These are phyloP conservation scores for Habropoda laboriosa DNA, from an alignment of 1,140 invertebrate species.

Conservation along the genomic window DNA sequence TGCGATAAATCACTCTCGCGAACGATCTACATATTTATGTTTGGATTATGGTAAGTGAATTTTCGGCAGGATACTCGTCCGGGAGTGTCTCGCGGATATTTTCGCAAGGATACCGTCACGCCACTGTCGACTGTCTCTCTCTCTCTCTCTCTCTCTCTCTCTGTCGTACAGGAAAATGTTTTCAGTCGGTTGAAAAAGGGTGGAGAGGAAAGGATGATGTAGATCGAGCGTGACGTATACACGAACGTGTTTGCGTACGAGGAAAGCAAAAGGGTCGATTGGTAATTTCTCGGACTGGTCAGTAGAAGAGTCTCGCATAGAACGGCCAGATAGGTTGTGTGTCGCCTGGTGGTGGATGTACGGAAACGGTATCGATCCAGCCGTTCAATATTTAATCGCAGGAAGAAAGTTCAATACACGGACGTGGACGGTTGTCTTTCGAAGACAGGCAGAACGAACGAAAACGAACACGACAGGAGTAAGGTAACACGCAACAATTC, in stretches of 20 bases:
- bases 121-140: conserved; percentile 1
- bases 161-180: conserved; percentile 50
- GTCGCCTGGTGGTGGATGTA: conserved; percentile 47
- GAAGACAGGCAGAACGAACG: conserved; percentile 58
- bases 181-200: conserved; percentile 39
- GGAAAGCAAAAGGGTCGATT: conserved; percentile 44
- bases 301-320: conserved; percentile 56
- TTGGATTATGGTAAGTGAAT: conserved; percentile 18
- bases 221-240: conserved; percentile 61
- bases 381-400: conserved; percentile 74
- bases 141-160: too few relatives aligned
- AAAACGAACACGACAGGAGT: conserved; percentile 55
- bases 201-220: conserved; percentile 40
- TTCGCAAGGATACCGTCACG: conserved; percentile 7
- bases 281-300: conserved; percentile 63
- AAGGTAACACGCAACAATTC: conserved; percentile 59
- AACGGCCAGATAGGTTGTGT: conserved; percentile 48
- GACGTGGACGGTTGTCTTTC: conserved; percentile 63
- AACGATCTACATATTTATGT: conserved; percentile 33
- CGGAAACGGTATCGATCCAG: conserved; percentile 70
- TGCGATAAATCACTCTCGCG: conserved; percentile 23
- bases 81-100: conserved; percentile 25
- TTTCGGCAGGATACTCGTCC: not conserved
- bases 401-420: conserved; percentile 75
- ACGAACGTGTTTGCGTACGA: conserved; percentile 61